Conservation (phyloP, 2,888 invertebrate species). For the Parapristionchus giblindavisi region DNA sequence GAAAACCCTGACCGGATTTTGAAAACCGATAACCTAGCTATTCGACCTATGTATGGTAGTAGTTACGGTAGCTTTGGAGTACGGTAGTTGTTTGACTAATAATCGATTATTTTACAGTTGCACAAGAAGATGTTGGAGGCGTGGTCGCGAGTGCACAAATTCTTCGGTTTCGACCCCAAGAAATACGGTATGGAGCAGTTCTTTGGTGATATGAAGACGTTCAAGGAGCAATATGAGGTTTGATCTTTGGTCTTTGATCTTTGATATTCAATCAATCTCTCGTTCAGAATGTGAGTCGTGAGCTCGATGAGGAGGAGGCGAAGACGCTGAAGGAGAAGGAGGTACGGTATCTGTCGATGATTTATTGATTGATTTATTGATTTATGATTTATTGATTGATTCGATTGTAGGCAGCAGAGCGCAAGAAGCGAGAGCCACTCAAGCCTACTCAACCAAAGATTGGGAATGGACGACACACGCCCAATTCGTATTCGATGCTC, state of each 20-base stretch:
- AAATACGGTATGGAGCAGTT: slow-evolving; percentile 96
- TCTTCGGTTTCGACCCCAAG: slow-evolving; percentile 87
- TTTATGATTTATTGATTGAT: too few species aligned
- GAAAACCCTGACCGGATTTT: too few species aligned
- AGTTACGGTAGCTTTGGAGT: neutral
- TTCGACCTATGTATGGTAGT: neutral
- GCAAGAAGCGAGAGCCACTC: slow-evolving; percentile 40
- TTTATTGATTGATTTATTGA: too few species aligned
- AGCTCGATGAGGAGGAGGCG: slow-evolving; percentile 49
- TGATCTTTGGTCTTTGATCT: slow-evolving; percentile 66
- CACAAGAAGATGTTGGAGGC: slow-evolving; percentile 88
- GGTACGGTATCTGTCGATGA: too few species aligned
- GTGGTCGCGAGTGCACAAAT: slow-evolving; percentile 86
- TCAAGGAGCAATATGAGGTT: slow-evolving; percentile 88
- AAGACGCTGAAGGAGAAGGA: slow-evolving; percentile 47
- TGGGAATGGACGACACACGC: neutral
- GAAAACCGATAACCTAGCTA: neutral
- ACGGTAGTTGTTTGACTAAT: neutral
- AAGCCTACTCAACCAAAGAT: slow-evolving; percentile 1
- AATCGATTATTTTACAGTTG: slow-evolving; percentile 75
- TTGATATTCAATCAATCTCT: neutral
- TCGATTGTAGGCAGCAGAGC: neutral
- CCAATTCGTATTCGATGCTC: neutral
- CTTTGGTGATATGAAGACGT: slow-evolving; percentile 91
- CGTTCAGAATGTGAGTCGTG: slow-evolving; percentile 47